Percentiles rank a stretch among this genome's conserved stretches.
Evolutionary conservation across 1,140 invertebrate species (phyloP).

Genomic region (Zaprionus nigranus): DNA sequence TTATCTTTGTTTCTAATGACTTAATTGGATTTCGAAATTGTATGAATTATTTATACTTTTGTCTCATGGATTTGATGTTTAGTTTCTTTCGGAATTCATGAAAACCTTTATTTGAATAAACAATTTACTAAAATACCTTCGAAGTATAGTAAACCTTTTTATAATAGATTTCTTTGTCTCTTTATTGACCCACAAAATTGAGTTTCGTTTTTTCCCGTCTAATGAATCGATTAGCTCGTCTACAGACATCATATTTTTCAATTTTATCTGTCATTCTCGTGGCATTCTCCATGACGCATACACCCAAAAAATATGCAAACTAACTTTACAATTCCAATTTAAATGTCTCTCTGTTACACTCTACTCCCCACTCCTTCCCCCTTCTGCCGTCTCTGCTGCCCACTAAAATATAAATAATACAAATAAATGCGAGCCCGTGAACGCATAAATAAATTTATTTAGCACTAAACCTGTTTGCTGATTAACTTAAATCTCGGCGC

Average conservation of each 20-base stretch:
- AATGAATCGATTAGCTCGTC: not conserved
- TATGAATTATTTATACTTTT: too few species aligned
- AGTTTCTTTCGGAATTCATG: too few species aligned
- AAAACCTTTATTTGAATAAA: not conserved
- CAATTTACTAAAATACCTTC: not conserved
- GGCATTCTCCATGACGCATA: too few species aligned
- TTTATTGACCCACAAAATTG: not conserved
- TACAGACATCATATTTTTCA: not conserved
- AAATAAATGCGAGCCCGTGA: constrained; percentile 33
- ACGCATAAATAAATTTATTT: constrained; percentile 77
- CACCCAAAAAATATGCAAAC: not conserved
- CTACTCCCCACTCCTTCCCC: not conserved
- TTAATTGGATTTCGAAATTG: too few species aligned
- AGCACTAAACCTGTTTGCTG: constrained; percentile 80
- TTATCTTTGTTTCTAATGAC: too few species aligned
- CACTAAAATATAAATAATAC: constrained; percentile 24
- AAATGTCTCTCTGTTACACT: not conserved
- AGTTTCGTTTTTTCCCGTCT: not conserved
- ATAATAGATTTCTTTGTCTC: not conserved
- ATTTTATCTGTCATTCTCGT: not conserved
- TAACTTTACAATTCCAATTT: constrained; percentile 3
- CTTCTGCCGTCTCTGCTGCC: not conserved
- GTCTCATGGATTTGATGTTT: too few species aligned
- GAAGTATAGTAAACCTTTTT: not conserved
- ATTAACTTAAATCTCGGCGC: constrained; percentile 76